A percentile compares a stretch with the other conserved stretches of the same genome.
These are phyloP conservation scores for Steinernema carpocapsae DNA, from an alignment of 2,888 invertebrate genomes.

Conservation along the genomic window DNA sequence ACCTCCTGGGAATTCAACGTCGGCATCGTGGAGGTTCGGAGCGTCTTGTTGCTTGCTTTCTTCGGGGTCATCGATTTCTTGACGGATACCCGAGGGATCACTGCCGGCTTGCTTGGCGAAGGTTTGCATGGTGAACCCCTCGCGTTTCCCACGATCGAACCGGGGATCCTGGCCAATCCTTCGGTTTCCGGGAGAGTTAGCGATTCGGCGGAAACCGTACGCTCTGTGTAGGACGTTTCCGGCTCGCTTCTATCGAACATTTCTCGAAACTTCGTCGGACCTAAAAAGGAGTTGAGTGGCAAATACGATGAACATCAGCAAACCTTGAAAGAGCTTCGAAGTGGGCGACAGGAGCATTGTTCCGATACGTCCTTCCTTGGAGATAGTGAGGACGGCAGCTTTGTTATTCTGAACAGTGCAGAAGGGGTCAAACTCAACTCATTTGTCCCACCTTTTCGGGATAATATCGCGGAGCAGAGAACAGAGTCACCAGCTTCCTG, in stretches of 20 bases:
- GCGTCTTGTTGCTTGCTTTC: not conserved
- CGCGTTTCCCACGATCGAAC: not conserved
- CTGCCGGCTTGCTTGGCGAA: not conserved
- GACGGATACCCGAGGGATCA: too few species aligned
- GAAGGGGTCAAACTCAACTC: not conserved
- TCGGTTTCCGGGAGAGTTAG: constrained; percentile 20
- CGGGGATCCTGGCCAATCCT: not conserved
- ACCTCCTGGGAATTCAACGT: not conserved
- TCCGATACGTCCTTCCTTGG: constrained; percentile 38
- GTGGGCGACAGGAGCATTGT: constrained; percentile 34
- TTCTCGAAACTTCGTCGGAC: not conserved
- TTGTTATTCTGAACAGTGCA: constrained; percentile 37
- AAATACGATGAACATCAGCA: not conserved
- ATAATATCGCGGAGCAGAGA: constrained; percentile 37
- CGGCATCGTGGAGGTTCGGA: not conserved
- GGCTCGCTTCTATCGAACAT: not conserved
- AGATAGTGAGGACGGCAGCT: constrained; percentile 38
- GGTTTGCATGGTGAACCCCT: not conserved
- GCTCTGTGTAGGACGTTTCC: constrained; percentile 23
- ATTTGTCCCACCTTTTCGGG: constrained; percentile 25
- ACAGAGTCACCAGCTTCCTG: constrained; percentile 17
- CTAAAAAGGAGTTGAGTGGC: not conserved
- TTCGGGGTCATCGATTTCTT: too few species aligned
- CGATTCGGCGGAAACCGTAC: constrained; percentile 1
- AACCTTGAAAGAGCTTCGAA: not conserved